These are phyloP conservation scores for Drosophila ananassae DNA, from an alignment of 1,140 invertebrate genomes.

Conservation along the genomic window DNA sequence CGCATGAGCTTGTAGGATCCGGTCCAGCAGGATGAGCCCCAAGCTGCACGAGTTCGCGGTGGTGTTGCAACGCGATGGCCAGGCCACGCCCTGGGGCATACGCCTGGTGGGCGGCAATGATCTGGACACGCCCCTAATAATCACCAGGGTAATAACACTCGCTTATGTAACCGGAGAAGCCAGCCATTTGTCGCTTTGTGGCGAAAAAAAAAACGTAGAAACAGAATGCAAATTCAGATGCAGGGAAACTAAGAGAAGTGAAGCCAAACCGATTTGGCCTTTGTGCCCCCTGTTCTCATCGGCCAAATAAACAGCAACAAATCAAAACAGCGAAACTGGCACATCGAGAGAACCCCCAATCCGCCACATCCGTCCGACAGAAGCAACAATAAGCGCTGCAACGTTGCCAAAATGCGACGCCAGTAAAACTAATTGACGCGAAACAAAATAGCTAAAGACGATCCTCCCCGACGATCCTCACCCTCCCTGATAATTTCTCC, in stretches of 20 bases:
- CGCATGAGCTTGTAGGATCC: conserved; percentile 6
- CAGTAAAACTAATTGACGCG: conserved; percentile 79
- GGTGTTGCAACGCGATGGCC: conserved; percentile 90
- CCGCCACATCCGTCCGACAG: conserved; percentile 6
- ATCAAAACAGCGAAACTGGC: conserved; percentile 71
- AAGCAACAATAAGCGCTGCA: conserved; percentile 24
- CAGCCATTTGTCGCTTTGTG: conserved; percentile 47
- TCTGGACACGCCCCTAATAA: conserved; percentile 93
- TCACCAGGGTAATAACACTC: conserved; percentile 90
- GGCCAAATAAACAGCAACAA: conserved; percentile 65
- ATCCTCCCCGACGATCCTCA: background rate
- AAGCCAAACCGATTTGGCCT: conserved; percentile 57
- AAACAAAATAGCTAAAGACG: conserved; percentile 44
- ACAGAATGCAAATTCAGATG: background rate
- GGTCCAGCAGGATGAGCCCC: conserved; percentile 84
- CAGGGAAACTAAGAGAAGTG: conserved; percentile 2
- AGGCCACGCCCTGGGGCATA: conserved; percentile 94
- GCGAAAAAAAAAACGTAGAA: background rate
- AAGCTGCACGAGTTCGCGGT: conserved; percentile 90
- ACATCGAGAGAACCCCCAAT: conserved; percentile 20
- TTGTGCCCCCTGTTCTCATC: conserved; percentile 51
- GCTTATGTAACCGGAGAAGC: conserved; percentile 67
- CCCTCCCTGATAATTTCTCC: background rate
- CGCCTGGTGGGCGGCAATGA: conserved; percentile 95
- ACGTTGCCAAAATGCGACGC: conserved; percentile 48